A percentile compares a stretch with the other conserved stretches of the same genome.
phyloP scores from a whole-genome alignment of 2,113 vertebrate genomes.

The Pycnonotus jocosus region DNA sequence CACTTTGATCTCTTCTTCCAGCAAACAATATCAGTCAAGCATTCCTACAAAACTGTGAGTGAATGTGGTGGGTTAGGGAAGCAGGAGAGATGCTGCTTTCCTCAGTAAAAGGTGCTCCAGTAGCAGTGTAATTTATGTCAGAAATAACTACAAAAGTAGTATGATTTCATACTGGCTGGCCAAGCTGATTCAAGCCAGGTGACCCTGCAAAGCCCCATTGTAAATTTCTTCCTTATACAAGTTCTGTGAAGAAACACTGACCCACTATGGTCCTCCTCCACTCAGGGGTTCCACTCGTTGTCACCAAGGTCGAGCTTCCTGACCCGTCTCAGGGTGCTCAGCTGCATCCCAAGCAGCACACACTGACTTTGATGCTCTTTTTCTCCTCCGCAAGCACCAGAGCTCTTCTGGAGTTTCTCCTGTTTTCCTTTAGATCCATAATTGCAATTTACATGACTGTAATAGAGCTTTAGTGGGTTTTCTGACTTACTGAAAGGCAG shows the following conservation, averaged over 20 bases:
- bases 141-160: not conserved
- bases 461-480: not conserved
- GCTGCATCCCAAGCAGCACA: not conserved
- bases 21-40: not conserved
- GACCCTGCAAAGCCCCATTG: not conserved
- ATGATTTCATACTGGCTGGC: not conserved
- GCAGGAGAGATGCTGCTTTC: not conserved
- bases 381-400: not conserved
- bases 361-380: not conserved
- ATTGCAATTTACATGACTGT: rapidly evolving
- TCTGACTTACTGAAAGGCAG: not conserved
- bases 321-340: not conserved
- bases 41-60: not conserved
- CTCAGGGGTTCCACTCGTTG: not conserved
- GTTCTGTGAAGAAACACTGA: not conserved
- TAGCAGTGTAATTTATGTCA: not conserved
- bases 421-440: not conserved
- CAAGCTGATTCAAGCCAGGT: not conserved
- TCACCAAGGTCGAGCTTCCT: not conserved
- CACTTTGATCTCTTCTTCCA: not conserved
- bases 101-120: not conserved
- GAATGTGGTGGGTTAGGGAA: not conserved
- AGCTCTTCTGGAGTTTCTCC: not conserved
- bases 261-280: not conserved
- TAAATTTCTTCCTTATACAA: not conserved